phyloP scores from a whole-genome alignment of 2,888 invertebrate species.

The Chouioia cunea region DNA sequence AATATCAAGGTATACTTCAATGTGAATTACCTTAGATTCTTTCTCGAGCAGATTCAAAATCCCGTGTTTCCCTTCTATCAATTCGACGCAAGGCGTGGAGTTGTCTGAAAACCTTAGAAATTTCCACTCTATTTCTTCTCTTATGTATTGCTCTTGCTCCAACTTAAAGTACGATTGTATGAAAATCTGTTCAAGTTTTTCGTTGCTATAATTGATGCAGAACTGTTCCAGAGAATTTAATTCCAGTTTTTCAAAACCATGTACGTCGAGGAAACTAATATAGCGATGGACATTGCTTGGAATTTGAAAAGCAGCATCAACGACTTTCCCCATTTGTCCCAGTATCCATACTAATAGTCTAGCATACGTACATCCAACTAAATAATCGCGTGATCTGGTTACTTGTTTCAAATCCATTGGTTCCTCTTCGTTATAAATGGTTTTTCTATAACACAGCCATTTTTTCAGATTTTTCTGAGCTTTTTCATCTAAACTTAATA shows the following conservation, averaged over 20 bases:
- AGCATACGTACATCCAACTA: slow-evolving; percentile 95
- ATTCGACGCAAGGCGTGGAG: slow-evolving; percentile 97
- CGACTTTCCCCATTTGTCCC: too few species aligned
- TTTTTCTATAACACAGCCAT: slow-evolving; percentile 92
- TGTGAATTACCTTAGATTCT: slow-evolving; percentile 83
- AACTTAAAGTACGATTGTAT: slow-evolving; percentile 98
- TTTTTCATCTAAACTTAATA: slow-evolving; percentile 79
- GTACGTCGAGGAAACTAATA: slow-evolving; percentile 97
- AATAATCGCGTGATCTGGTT: slow-evolving; percentile 86
- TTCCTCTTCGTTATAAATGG: slow-evolving; percentile 89
- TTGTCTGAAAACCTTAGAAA: slow-evolving; percentile 99
- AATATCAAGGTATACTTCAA: not conserved
- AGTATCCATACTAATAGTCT: slow-evolving; percentile 96
- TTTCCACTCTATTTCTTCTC: slow-evolving; percentile 97
- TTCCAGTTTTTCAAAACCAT: slow-evolving; percentile 97
- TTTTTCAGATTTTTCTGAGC: slow-evolving; percentile 77
- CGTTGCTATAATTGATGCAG: slow-evolving; percentile 99
- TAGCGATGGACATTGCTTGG: slow-evolving; percentile 74
- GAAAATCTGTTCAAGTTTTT: slow-evolving; percentile 98
- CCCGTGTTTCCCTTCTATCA: slow-evolving; percentile 94
- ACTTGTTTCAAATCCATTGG: slow-evolving; percentile 85
- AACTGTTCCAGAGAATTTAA: slow-evolving; percentile 99
- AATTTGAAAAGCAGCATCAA: slow-evolving; percentile 87
- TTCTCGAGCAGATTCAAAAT: slow-evolving; percentile 95
- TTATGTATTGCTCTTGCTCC: slow-evolving; percentile 97